Conservation (phyloP, 1,140 invertebrate species). For the Marisa cornuarietis region DNA sequence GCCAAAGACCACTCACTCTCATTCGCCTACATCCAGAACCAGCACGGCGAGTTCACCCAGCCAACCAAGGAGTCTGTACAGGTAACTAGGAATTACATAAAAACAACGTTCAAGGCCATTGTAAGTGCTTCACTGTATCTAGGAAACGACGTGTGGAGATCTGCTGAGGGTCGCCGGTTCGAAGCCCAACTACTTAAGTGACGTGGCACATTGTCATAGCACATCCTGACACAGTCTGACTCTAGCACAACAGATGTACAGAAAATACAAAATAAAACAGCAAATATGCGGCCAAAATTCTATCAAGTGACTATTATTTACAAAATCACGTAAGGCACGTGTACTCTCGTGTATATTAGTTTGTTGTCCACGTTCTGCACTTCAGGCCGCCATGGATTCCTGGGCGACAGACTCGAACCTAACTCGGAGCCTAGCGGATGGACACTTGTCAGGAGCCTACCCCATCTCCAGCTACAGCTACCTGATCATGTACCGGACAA, state of each 20-base stretch:
- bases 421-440: constrained; percentile 30
- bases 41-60: not conserved
- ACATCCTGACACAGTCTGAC: no score
- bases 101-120: not conserved
- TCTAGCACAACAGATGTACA: not conserved
- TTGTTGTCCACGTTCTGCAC: not conserved
- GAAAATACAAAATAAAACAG: no score
- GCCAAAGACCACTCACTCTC: constrained; percentile 21
- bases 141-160: no score
- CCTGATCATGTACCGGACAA: constrained; percentile 42
- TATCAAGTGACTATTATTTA: not conserved
- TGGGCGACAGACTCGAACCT: constrained; percentile 20
- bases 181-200: no score
- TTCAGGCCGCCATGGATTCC: constrained; percentile 26
- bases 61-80: constrained; percentile 28
- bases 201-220: no score
- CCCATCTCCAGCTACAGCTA: constrained; percentile 53
- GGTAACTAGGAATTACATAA: constrained; percentile 35
- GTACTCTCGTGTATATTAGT: not conserved
- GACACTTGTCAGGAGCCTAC: constrained; percentile 32
- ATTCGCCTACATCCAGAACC: constrained; percentile 44
- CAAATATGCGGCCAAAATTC: not conserved
- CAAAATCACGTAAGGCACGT: not conserved
- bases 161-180: no score
- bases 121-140: no score